A percentile compares a stretch with the other conserved stretches of the same genome.
Evolutionary conservation across 2,888 invertebrate species (phyloP).

Genomic region (Meteorus colon): DNA sequence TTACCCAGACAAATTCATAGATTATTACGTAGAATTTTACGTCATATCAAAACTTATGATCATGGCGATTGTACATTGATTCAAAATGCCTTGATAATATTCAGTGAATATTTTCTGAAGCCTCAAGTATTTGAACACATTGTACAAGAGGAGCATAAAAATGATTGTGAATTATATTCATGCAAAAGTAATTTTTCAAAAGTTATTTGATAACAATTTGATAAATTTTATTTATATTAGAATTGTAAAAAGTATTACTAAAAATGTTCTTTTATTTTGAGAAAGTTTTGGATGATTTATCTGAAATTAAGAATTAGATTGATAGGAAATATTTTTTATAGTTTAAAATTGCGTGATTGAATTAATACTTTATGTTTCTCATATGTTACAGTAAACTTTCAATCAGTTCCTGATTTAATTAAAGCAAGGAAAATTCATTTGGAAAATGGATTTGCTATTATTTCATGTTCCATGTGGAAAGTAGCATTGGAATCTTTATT

Average conservation of each 20-base stretch:
- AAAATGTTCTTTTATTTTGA: too few relatives aligned
- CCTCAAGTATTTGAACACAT: constrained; percentile 62
- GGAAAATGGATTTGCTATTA: constrained; percentile 74
- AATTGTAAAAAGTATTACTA: too few relatives aligned
- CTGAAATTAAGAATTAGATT: too few relatives aligned
- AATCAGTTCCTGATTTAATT: constrained; percentile 76
- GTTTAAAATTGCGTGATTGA: not conserved
- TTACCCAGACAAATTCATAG: constrained; percentile 61
- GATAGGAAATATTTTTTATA: too few relatives aligned
- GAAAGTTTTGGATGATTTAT: too few relatives aligned
- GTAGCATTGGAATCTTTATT: constrained; percentile 74
- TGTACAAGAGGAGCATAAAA: constrained; percentile 52
- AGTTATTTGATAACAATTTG: not conserved
- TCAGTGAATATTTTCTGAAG: constrained; percentile 56
- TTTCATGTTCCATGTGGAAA: constrained; percentile 78
- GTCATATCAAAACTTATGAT: constrained; percentile 53
- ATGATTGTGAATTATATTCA: constrained; percentile 56
- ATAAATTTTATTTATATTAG: constrained; percentile 7
- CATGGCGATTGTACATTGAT: constrained; percentile 45
- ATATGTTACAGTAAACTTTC: constrained; percentile 75
- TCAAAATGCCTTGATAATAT: constrained; percentile 53
- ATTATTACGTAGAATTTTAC: constrained; percentile 61
- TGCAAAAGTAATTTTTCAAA: constrained; percentile 57
- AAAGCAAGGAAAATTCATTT: constrained; percentile 75
- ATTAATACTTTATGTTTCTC: not conserved